Evolutionary conservation across 2,888 invertebrate genomes (phyloP).

Genomic region (Sesamia inferens): DNA sequence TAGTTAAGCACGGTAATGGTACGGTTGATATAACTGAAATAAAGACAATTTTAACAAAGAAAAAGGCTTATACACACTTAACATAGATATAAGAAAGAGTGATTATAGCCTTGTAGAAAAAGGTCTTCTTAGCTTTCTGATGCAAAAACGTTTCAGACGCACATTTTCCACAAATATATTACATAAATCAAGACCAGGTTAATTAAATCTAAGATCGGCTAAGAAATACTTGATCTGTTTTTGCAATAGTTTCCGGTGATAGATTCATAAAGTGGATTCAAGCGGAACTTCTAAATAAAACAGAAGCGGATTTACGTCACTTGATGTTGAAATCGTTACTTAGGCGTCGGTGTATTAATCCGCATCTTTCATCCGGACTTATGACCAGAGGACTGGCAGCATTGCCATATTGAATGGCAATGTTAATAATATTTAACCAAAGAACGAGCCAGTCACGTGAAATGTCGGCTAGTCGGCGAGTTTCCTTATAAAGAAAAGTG

Average conservation of each 20-base stretch:
- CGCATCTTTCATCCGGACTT: not conserved
- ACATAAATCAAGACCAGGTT: conserved; percentile 21
- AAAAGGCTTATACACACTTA: not conserved
- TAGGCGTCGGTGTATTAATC: not conserved
- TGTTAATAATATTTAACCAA: not conserved
- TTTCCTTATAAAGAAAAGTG: not conserved
- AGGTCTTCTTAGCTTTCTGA: not conserved
- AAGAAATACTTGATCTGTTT: conserved; percentile 41
- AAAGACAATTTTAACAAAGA: not conserved
- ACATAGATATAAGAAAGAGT: not conserved
- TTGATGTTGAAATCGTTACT: too few species aligned
- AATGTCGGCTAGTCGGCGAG: not conserved
- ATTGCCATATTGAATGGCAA: not conserved
- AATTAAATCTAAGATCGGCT: conserved; percentile 29
- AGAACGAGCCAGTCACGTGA: not conserved
- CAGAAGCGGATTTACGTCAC: conserved; percentile 47
- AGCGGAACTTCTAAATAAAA: conserved; percentile 48
- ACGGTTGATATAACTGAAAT: not conserved
- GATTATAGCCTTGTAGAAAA: not conserved
- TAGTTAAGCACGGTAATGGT: not conserved
- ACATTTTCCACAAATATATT: conserved; percentile 27
- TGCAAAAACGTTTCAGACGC: conserved; percentile 3
- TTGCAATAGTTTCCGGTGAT: conserved; percentile 22
- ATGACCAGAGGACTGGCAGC: not conserved
- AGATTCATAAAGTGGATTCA: conserved; percentile 31